These are phyloP conservation scores for Fabriciana adippe DNA, from an alignment of 2,888 invertebrate genomes.

Conservation along the genomic window DNA sequence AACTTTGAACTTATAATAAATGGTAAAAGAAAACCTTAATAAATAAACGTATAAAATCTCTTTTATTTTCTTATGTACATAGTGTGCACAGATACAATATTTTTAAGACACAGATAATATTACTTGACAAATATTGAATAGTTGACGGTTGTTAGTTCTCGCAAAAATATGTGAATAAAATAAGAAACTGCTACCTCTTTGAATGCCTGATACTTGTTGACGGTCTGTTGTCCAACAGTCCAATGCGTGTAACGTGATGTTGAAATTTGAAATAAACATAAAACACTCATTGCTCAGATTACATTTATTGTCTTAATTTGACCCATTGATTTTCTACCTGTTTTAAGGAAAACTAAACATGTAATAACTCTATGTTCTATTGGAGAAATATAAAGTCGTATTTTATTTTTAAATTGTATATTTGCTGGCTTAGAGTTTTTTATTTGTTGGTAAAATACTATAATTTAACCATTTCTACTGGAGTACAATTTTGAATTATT, in stretches of 20 bases:
- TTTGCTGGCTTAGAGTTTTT: too few relatives aligned
- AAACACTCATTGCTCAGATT: conserved; percentile 32
- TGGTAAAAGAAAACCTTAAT: too few relatives aligned
- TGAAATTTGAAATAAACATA: conserved; percentile 44
- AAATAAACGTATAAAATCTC: too few relatives aligned
- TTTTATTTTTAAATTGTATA: neutral
- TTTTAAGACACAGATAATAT: neutral
- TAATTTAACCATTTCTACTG: too few relatives aligned
- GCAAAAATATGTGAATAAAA: conserved; percentile 48
- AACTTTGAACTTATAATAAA: too few relatives aligned
- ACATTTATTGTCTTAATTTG: conserved; percentile 24
- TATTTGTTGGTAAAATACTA: too few relatives aligned
- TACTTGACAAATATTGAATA: conserved; percentile 29
- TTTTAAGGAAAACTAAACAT: neutral
- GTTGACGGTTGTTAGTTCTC: conserved; percentile 29
- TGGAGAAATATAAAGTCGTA: neutral
- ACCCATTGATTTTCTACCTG: conserved; percentile 4
- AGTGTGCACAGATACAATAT: too few relatives aligned
- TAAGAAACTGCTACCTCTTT: conserved; percentile 76
- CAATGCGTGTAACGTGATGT: conserved; percentile 44
- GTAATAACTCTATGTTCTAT: neutral
- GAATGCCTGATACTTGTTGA: conserved; percentile 74
- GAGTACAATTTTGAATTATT: too few relatives aligned
- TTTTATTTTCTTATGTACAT: too few relatives aligned
- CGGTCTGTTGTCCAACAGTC: conserved; percentile 49